Percentiles rank a stretch among this genome's conserved stretches.
These are phyloP conservation scores for Galaxea fascicularis DNA, from an alignment of 92 coral and sea anemone genomes.

Conservation along the genomic window DNA sequence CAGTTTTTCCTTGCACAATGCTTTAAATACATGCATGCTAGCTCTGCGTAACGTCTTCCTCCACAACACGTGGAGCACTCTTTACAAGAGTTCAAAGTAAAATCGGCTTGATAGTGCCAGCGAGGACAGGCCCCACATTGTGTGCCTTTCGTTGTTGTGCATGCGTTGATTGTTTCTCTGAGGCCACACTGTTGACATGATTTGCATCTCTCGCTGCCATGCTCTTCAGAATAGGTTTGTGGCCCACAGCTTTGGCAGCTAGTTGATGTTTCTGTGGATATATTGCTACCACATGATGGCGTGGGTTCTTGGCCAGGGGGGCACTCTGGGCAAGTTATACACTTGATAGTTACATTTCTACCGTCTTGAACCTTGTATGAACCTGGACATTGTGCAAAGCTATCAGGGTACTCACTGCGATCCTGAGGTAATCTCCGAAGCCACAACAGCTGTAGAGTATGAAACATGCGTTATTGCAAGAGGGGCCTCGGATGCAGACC, in stretches of 20 bases:
- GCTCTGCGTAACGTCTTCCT: not conserved
- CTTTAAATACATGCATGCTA: constrained; percentile 15
- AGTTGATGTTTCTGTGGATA: not conserved
- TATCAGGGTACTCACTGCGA: not conserved
- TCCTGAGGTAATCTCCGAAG: not conserved
- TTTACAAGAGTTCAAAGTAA: not conserved
- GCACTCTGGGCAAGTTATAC: constrained; percentile 20
- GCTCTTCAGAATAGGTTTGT: not conserved
- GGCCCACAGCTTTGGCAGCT: not conserved
- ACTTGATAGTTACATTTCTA: not conserved
- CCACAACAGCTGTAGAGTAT: not conserved
- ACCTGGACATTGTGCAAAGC: not conserved
- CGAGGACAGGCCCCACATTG: constrained; percentile 36
- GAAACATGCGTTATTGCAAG: too few relatives aligned
- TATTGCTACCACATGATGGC: constrained; percentile 33
- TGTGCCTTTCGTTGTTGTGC: not conserved
- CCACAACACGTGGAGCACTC: constrained; percentile 14
- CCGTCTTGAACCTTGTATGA: not conserved
- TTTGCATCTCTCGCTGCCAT: not conserved
- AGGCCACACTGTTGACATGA: constrained; percentile 20
- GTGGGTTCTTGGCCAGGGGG: not conserved
- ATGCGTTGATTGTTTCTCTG: not conserved
- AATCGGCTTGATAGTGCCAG: constrained; percentile 3
- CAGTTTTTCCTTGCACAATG: constrained; percentile 24
- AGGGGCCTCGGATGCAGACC: too few relatives aligned